These are phyloP conservation scores for Myodes glareolus DNA, from an alignment of 2,113 vertebrate genomes.

Conservation along the genomic window DNA sequence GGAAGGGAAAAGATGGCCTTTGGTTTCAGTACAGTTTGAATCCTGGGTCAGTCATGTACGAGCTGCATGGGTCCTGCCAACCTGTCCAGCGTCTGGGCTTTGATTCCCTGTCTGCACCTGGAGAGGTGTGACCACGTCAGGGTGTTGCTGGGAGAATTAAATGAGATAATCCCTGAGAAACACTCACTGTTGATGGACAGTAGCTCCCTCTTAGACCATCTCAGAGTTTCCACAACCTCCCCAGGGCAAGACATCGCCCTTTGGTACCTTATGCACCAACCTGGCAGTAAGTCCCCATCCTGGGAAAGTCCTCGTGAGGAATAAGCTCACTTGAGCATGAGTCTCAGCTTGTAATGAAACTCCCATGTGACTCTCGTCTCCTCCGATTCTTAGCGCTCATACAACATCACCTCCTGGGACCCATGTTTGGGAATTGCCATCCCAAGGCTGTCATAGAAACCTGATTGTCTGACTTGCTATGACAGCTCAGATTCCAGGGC, in stretches of 20 bases:
- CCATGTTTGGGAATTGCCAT: no score
- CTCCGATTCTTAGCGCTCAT: no score
- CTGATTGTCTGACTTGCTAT: background rate
- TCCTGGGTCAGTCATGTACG: background rate
- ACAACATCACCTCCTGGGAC: no score
- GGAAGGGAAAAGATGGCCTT: fast-evolving
- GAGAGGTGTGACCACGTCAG: background rate
- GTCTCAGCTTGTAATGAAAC: no score
- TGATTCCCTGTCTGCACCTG: background rate
- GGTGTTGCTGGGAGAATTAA: background rate
- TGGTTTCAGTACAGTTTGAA: background rate
- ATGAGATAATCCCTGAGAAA: background rate
- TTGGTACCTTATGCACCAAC: fast-evolving
- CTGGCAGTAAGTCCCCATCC: background rate
- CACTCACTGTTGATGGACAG: background rate
- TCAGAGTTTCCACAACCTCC: background rate
- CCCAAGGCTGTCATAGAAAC: no score
- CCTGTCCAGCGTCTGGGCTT: background rate
- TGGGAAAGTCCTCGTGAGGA: background rate
- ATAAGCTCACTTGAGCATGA: background rate
- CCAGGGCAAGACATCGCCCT: background rate
- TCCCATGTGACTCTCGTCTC: no score
- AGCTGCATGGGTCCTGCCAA: background rate
- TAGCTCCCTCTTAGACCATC: background rate
- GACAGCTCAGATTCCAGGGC: background rate